Conservation (phyloP, 2,113 vertebrate genomes). For the Athene cunicularia region DNA sequence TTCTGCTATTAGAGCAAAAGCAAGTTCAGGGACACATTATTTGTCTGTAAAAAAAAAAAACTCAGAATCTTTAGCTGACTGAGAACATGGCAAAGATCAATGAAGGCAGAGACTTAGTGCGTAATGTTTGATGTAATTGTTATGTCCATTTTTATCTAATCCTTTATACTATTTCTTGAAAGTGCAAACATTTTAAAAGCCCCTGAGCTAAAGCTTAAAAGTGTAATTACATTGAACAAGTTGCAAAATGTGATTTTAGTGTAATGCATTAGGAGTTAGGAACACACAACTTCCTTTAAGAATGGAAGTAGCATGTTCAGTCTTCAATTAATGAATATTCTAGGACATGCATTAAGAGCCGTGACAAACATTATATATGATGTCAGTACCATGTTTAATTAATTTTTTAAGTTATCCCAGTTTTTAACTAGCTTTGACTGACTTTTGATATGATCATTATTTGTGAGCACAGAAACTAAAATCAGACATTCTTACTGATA, state of each 20-base stretch:
- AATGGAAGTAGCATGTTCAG: neutral
- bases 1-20: neutral
- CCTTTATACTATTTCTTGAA: neutral
- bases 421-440: neutral
- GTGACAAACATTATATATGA: neutral
- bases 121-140: conserved; percentile 1
- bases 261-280: neutral
- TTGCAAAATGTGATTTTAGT: neutral
- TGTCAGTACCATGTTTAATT: neutral
- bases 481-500: neutral
- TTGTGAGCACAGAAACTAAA: neutral
- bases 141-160: neutral
- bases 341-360: neutral
- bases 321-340: neutral
- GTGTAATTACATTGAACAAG: neutral
- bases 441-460: neutral
- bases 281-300: neutral
- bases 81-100: neutral
- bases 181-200: conserved; percentile 1
- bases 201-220: neutral
- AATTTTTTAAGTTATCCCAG: neutral
- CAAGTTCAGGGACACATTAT: neutral
- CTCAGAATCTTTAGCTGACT: neutral
- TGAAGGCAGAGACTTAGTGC: neutral
- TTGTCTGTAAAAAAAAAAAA: neutral